These are phyloP conservation scores for Catharus bicknelli DNA, from an alignment of 2,113 vertebrate genomes.

Conservation along the genomic window DNA sequence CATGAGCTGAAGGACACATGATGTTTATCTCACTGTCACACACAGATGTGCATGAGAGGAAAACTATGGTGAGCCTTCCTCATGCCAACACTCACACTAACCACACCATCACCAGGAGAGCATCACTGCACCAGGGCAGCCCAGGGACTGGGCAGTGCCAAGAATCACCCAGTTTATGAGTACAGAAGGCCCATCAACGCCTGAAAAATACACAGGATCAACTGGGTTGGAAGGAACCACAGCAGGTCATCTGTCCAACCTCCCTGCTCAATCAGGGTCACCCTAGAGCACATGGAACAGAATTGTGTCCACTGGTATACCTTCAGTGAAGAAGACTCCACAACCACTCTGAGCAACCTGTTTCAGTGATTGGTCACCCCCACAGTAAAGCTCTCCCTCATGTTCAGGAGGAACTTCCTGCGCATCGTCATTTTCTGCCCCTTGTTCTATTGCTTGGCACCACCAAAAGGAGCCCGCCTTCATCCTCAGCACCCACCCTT, in stretches of 20 bases:
- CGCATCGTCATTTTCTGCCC: neutral
- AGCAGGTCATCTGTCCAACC: neutral
- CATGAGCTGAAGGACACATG: rapidly evolving
- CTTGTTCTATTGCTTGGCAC: neutral
- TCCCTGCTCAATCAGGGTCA: neutral
- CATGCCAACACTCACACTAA: neutral
- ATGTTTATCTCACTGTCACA: rapidly evolving
- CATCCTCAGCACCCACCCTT: neutral
- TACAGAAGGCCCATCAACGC: rapidly evolving
- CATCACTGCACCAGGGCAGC: neutral
- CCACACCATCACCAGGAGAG: neutral
- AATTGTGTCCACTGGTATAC: neutral
- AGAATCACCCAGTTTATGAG: rapidly evolving
- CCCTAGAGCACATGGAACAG: neutral
- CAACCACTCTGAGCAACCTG: neutral
- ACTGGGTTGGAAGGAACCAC: neutral
- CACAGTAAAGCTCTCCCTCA: neutral
- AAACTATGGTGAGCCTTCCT: rapidly evolving
- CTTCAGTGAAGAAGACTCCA: neutral
- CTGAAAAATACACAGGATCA: rapidly evolving
- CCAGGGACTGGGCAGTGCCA: neutral
- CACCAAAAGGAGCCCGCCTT: neutral
- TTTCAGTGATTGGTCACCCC: neutral
- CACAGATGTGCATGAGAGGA: neutral
- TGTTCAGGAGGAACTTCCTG: neutral